Conservation (phyloP, 1,140 invertebrate species). For the Vanessa atalanta region DNA sequence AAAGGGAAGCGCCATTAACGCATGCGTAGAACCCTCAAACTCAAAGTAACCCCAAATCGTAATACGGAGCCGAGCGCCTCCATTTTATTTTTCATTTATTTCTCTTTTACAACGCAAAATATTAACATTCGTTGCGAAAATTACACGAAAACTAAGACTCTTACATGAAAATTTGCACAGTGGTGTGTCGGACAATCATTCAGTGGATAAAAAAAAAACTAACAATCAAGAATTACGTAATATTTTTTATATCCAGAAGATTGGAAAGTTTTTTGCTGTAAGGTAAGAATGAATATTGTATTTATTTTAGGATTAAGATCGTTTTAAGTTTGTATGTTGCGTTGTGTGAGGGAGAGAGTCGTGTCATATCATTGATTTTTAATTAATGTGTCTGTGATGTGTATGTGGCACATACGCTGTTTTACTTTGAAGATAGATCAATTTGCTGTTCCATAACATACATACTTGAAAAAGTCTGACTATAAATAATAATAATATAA, state of each 20-base stretch:
- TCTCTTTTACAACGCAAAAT: constrained; percentile 43
- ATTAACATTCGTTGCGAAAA: constrained; percentile 30
- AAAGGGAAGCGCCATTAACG: constrained; percentile 36
- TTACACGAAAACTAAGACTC: constrained; percentile 20
- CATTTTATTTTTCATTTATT: constrained; percentile 72
- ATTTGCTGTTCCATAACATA: not conserved
- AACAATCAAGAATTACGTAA: constrained; percentile 59
- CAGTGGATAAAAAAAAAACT: constrained; percentile 21
- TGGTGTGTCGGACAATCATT: constrained; percentile 19
- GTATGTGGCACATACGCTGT: constrained; percentile 2
- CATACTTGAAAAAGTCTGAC: not conserved
- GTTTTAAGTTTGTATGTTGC: not conserved
- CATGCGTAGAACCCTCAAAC: constrained; percentile 48
- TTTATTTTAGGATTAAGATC: not conserved
- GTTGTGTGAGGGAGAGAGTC: not conserved
- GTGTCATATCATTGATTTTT: constrained; percentile 39
- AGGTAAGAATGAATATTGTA: constrained; percentile 40
- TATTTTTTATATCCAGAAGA: constrained; percentile 51
- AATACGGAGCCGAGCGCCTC: constrained; percentile 49
- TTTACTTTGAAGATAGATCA: not conserved
- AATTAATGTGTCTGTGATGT: constrained; percentile 17
- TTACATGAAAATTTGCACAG: constrained; percentile 15
- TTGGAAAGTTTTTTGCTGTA: constrained; percentile 46
- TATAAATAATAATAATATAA: not conserved
- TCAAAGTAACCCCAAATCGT: constrained; percentile 52